phyloP scores from a whole-genome alignment of 2,113 vertebrate genomes.

The Oostethus manadensis region DNA sequence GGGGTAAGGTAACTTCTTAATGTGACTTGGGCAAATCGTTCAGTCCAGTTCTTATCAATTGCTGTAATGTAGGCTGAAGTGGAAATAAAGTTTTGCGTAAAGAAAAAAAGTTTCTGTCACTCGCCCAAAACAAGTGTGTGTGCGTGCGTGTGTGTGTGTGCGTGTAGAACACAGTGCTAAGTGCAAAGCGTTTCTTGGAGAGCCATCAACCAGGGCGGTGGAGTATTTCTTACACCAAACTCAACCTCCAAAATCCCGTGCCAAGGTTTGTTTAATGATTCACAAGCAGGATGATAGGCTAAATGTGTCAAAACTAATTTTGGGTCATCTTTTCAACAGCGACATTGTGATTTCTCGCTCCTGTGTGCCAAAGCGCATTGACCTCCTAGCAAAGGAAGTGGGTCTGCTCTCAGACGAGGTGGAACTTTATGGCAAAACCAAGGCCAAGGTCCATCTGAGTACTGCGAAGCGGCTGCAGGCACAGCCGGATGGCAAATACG shows the following conservation, averaged over 20 bases:
- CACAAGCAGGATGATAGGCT: background rate
- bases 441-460: conserved; percentile 88
- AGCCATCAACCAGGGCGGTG: conserved; percentile 81
- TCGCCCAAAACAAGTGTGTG: no score
- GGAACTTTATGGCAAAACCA: conserved; percentile 88
- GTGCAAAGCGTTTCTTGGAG: conserved; percentile 84
- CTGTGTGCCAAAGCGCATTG: conserved; percentile 80
- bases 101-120: no score
- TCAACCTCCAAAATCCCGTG: conserved; percentile 80
- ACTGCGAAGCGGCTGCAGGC: conserved; percentile 78
- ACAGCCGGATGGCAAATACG: conserved; percentile 88
- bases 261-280: conserved; percentile 77
- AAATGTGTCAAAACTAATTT: background rate
- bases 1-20: conserved; percentile 68
- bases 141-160: conserved; percentile 11
- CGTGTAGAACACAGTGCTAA: conserved; percentile 88
- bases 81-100: no score
- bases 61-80: no score
- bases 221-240: conserved; percentile 80
- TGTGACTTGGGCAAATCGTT: no score
- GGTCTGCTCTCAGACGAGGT: conserved; percentile 86
- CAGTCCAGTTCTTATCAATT: no score
- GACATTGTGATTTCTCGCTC: conserved; percentile 92
- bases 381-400: conserved; percentile 78
- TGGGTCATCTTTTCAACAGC: conserved; percentile 58